Evolutionary conservation across 2,888 invertebrate genomes (phyloP).

Genomic region (Cataglyphis albicans): DNA sequence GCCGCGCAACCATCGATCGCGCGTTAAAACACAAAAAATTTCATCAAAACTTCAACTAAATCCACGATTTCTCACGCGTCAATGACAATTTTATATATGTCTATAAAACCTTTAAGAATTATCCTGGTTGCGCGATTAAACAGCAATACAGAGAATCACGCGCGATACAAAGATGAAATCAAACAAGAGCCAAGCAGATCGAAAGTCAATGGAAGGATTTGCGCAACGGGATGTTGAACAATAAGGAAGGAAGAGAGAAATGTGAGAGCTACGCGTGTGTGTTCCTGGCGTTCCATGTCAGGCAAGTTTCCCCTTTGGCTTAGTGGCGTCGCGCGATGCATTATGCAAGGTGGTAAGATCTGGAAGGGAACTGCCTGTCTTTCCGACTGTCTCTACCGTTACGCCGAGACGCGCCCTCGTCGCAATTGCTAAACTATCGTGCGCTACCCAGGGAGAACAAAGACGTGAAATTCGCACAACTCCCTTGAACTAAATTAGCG

Average conservation of each 20-base stretch:
- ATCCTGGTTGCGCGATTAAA: conserved; percentile 10
- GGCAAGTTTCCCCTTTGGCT: conserved; percentile 70
- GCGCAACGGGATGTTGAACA: conserved; percentile 26
- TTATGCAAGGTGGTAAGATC: conserved; percentile 70
- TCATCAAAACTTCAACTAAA: conserved; percentile 1
- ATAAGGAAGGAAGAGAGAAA: conserved; percentile 25
- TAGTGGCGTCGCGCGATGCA: conserved; percentile 67
- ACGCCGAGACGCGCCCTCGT: conserved; percentile 47
- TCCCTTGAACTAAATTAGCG: conserved; percentile 50
- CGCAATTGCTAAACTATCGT: conserved; percentile 54
- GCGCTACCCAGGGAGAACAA: conserved; percentile 19
- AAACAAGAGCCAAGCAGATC: conserved; percentile 2
- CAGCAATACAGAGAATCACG: neutral
- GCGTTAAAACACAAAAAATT: conserved; percentile 11
- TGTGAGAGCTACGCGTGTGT: conserved; percentile 45
- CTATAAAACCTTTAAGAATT: neutral
- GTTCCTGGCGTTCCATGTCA: conserved; percentile 66
- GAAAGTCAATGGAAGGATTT: conserved; percentile 27
- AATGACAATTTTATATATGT: neutral
- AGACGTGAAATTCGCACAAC: conserved; percentile 44
- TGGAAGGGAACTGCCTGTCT: conserved; percentile 50
- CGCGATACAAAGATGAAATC: neutral
- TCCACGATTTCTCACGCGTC: neutral
- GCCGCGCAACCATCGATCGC: conserved; percentile 3
- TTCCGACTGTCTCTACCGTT: conserved; percentile 50